phyloP scores from a whole-genome alignment of 23 tunicate species.

The Diplosoma virens region DNA sequence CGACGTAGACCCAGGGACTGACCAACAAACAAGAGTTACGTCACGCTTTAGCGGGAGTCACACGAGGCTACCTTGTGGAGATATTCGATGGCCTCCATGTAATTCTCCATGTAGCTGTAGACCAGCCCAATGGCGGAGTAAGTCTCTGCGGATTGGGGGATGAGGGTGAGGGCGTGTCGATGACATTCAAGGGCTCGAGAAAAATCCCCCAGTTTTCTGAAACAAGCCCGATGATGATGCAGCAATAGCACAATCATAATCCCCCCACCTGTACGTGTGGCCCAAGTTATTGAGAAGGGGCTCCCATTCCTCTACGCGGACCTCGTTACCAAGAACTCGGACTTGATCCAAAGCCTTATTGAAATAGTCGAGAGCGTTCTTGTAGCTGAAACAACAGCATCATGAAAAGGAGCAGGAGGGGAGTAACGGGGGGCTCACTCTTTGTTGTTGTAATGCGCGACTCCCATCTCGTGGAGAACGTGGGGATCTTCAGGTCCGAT shows the following conservation, averaged over 20 bases:
- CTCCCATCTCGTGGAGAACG: constrained; percentile 85
- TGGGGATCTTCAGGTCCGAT: constrained; percentile 88
- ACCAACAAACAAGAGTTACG: neutral
- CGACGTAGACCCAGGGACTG: constrained; percentile 76
- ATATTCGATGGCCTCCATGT: constrained; percentile 73
- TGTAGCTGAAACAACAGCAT: constrained; percentile 36
- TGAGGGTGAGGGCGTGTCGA: constrained; percentile 56
- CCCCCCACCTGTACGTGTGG: constrained; percentile 63
- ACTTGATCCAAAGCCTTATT: constrained; percentile 58
- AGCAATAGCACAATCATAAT: neutral
- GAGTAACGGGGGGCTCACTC: constrained; percentile 18
- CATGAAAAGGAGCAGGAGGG: neutral
- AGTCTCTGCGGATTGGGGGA: constrained; percentile 86
- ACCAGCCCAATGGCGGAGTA: constrained; percentile 79
- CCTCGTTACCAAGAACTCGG: constrained; percentile 47
- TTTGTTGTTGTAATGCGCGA: constrained; percentile 50
- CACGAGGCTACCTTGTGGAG: constrained; percentile 64
- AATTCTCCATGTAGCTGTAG: constrained; percentile 69
- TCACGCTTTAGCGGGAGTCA: neutral
- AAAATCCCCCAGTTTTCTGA: constrained; percentile 64
- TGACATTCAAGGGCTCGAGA: constrained; percentile 63
- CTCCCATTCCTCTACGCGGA: constrained; percentile 72
- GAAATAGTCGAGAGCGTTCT: constrained; percentile 68
- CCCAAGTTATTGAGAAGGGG: constrained; percentile 85
- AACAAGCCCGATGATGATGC: neutral